These are phyloP conservation scores for Marisa cornuarietis DNA, from an alignment of 1,140 invertebrate species.

Conservation along the genomic window DNA sequence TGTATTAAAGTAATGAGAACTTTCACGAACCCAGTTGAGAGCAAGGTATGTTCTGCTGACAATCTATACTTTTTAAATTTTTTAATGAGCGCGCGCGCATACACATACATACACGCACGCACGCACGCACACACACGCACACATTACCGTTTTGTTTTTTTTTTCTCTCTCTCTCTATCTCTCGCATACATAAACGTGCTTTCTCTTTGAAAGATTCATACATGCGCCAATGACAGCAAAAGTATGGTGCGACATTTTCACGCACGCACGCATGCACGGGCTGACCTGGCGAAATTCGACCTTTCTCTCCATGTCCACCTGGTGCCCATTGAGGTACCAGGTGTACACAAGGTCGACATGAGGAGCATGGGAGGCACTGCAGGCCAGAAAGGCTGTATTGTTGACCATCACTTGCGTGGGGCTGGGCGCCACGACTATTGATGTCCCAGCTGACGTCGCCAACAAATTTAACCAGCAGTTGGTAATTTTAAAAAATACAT, in stretches of 20 bases:
- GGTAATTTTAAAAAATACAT: neutral
- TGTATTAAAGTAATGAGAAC: neutral
- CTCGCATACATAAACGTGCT: no score
- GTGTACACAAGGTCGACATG: slow-evolving; percentile 40
- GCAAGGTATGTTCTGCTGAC: no score
- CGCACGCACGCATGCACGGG: neutral
- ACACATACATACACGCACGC: neutral
- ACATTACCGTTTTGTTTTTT: no score
- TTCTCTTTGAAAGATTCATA: no score
- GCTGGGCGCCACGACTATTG: slow-evolving; percentile 34
- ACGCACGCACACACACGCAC: neutral
- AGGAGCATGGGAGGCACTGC: slow-evolving; percentile 36
- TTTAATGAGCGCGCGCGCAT: neutral
- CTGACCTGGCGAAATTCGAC: neutral
- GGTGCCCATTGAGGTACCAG: slow-evolving; percentile 48
- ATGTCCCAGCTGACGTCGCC: slow-evolving; percentile 33
- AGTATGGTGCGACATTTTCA: neutral
- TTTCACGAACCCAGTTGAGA: neutral
- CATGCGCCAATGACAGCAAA: neutral
- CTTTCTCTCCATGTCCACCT: slow-evolving; percentile 23
- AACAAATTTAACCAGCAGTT: no score
- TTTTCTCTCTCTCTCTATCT: no score
- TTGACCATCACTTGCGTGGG: slow-evolving; percentile 37
- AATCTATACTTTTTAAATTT: no score
- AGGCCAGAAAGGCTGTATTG: slow-evolving; percentile 50